Percentiles rank a stretch among this genome's conserved stretches.
phyloP scores from a whole-genome alignment of 2,113 vertebrate species.

The Tychaedon coryphoeus region DNA sequence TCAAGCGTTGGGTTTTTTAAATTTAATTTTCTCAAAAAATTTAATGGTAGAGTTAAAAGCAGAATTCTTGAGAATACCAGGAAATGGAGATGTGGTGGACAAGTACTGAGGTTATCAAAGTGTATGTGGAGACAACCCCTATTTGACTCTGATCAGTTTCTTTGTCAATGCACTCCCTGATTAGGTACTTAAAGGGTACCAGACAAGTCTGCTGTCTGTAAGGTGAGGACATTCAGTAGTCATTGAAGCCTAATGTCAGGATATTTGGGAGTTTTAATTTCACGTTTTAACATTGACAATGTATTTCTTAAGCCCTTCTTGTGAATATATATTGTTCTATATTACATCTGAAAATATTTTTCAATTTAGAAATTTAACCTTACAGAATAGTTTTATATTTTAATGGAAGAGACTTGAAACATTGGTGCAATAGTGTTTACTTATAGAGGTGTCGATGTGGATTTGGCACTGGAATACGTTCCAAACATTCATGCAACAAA shows the following conservation, averaged over 20 bases:
- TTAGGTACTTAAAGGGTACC: not conserved
- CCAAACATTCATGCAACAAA: not conserved
- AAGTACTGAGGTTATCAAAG: not conserved
- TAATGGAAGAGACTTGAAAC: not conserved
- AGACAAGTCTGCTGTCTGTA: not conserved
- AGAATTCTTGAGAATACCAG: not conserved
- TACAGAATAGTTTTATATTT: not conserved
- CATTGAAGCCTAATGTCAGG: not conserved
- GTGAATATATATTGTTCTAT: not conserved
- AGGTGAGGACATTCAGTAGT: not conserved
- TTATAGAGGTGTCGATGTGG: not conserved
- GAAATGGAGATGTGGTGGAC: not conserved
- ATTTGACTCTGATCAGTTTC: not conserved
- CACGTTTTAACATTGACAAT: not conserved
- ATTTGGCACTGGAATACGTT: not conserved
- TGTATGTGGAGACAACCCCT: not conserved
- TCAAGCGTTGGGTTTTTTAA: not conserved
- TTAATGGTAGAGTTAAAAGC: not conserved
- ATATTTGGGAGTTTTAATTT: not conserved
- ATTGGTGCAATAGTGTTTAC: not conserved
- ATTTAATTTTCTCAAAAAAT: not conserved
- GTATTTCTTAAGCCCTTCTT: not conserved
- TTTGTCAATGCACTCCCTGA: not conserved
- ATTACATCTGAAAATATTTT: not conserved
- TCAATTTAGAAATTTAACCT: not conserved